Evolutionary conservation across 1,140 invertebrate species (phyloP).

Genomic region (Hypothenemus hampei): DNA sequence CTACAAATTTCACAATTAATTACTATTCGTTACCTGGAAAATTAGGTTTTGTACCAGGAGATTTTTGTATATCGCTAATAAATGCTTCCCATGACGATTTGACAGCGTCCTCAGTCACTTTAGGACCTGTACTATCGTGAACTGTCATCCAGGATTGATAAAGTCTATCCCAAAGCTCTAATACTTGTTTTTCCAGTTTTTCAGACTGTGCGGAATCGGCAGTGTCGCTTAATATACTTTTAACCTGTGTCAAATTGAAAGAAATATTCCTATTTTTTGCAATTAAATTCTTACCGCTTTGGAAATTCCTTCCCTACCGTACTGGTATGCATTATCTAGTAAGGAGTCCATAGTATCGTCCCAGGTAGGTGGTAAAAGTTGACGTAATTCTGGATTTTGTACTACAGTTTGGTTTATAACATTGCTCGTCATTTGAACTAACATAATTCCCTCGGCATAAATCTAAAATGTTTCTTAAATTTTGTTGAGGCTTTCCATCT

Average conservation of each 20-base stretch:
- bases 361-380: conserved; percentile 67
- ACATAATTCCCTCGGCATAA: conserved; percentile 90
- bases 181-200: conserved; percentile 82
- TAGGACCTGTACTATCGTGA: conserved; percentile 56
- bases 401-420: conserved; percentile 86
- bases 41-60: conserved; percentile 53
- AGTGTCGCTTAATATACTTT: conserved; percentile 72
- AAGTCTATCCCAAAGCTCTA: conserved; percentile 88
- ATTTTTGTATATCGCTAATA: conserved; percentile 64
- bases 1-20: conserved; percentile 40
- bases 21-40: background rate
- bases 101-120: conserved; percentile 62
- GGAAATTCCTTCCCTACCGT: conserved; percentile 81
- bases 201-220: conserved; percentile 76
- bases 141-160: conserved; percentile 88
- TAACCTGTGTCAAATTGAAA: conserved; percentile 51
- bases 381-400: conserved; percentile 78
- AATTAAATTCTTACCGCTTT: conserved; percentile 59
- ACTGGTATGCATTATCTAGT: conserved; percentile 86
- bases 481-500: background rate
- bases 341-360: conserved; percentile 79
- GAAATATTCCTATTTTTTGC: background rate
- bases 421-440: conserved; percentile 83
- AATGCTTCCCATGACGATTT: conserved; percentile 67
- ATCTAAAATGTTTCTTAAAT: conserved; percentile 61